A percentile compares a stretch with the other conserved stretches of the same genome.
Conservation (phyloP, 2,888 invertebrate genomes). For the Meloe dianella region DNA sequence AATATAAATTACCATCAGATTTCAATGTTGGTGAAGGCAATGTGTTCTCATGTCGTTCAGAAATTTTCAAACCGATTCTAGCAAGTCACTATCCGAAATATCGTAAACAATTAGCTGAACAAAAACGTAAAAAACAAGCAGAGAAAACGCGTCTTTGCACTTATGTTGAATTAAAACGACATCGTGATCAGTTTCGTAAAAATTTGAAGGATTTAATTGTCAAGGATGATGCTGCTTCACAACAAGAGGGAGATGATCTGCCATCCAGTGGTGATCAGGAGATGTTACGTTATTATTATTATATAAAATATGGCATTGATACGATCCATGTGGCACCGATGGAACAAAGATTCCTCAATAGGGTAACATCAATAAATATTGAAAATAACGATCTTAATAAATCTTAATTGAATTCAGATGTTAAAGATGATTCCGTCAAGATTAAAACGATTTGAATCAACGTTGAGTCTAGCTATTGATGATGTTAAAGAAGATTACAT, state of each 20-base stretch:
- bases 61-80: slow-evolving; percentile 58
- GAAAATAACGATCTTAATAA: neutral
- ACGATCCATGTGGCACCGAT: slow-evolving; percentile 88
- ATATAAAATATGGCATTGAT: slow-evolving; percentile 88
- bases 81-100: slow-evolving; percentile 53
- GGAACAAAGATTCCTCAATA: slow-evolving; percentile 73
- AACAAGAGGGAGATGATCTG: slow-evolving; percentile 55
- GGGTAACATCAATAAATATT: slow-evolving; percentile 65
- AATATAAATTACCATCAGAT: slow-evolving; percentile 64
- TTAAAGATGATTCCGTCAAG: slow-evolving; percentile 68
- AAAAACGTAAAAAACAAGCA: slow-evolving; percentile 59
- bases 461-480: slow-evolving; percentile 66
- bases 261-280: slow-evolving; percentile 70
- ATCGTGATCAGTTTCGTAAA: slow-evolving; percentile 82
- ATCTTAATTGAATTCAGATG: slow-evolving; percentile 60
- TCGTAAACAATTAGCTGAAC: slow-evolving; percentile 40
- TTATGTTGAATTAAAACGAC: slow-evolving; percentile 72
- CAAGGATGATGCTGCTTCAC: slow-evolving; percentile 63
- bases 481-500: slow-evolving; percentile 83
- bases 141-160: slow-evolving; percentile 60
- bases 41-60: slow-evolving; percentile 69
- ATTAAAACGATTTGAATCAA: slow-evolving; percentile 68
- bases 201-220: slow-evolving; percentile 79
- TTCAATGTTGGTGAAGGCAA: slow-evolving; percentile 65
- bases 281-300: slow-evolving; percentile 84